Percentiles rank a stretch among this genome's conserved stretches.
Evolutionary conservation across 2,113 vertebrate species (phyloP).

Genomic region (Riparia riparia): DNA sequence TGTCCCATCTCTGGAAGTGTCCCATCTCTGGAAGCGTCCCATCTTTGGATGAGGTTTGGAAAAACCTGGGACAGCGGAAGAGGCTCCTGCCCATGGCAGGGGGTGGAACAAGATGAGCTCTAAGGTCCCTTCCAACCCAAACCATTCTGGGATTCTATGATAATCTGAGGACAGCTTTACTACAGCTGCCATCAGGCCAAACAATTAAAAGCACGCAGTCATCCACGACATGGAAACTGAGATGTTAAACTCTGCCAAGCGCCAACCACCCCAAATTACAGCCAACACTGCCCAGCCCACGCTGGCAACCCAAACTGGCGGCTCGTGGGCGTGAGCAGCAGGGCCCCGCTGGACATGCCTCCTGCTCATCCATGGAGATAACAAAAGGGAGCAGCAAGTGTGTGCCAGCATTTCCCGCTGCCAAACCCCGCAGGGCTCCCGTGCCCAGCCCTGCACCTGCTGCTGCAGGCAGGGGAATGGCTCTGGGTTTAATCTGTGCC

Average conservation of each 20-base stretch:
- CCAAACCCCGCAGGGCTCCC: background rate
- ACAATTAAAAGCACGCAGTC: background rate
- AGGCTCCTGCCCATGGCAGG: background rate
- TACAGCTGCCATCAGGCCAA: background rate
- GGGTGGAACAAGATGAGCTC: background rate
- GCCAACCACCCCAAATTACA: background rate
- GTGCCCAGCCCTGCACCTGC: background rate
- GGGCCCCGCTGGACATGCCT: background rate
- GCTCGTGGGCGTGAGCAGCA: background rate
- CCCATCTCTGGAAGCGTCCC: background rate
- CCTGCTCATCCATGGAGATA: background rate
- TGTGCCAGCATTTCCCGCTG: background rate
- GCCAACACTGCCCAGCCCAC: background rate
- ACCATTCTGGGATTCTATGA: background rate
- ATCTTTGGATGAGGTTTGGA: fast-evolving
- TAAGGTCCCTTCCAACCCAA: background rate
- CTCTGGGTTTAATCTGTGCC: background rate
- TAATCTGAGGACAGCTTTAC: background rate
- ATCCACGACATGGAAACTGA: background rate
- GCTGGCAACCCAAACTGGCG: background rate
- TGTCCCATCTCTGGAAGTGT: background rate
- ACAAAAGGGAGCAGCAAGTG: background rate
- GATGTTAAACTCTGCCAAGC: background rate
- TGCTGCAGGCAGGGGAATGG: background rate
- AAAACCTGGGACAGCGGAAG: background rate